phyloP scores from a whole-genome alignment of 2,113 vertebrate species.

The Sarotherodon lohbergeri region DNA sequence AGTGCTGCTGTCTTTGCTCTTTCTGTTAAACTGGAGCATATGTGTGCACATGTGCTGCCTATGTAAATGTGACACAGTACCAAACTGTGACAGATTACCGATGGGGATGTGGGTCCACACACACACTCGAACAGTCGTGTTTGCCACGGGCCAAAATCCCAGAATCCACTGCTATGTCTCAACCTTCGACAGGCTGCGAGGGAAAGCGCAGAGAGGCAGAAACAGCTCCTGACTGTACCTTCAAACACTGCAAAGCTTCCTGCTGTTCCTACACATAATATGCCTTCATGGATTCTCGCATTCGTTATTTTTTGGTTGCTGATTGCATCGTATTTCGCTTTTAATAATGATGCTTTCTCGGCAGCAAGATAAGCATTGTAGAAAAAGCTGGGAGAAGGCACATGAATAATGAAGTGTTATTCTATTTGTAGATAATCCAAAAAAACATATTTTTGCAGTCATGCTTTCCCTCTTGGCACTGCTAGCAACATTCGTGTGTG shows the following conservation, averaged over 20 bases:
- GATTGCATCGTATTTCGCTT: neutral
- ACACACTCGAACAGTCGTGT: neutral
- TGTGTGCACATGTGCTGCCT: neutral
- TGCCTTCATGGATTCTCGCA: neutral
- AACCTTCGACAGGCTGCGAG: neutral
- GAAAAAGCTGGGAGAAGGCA: neutral
- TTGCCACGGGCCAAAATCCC: neutral
- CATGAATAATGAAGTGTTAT: constrained; percentile 13
- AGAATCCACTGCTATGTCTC: neutral
- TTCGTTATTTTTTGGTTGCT: neutral
- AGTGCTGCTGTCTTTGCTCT: neutral
- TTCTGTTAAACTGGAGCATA: neutral
- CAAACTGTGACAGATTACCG: neutral
- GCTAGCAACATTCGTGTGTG: neutral
- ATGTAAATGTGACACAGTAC: neutral
- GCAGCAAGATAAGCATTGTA: neutral
- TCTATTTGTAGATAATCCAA: constrained; percentile 8
- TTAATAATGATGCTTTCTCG: neutral
- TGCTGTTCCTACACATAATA: neutral
- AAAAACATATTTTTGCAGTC: neutral
- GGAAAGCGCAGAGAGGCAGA: neutral
- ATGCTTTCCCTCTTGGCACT: neutral
- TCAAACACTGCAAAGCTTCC: neutral
- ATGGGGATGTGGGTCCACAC: neutral
- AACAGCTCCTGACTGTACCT: neutral